Evolutionary conservation across 2,113 vertebrate species (phyloP), one percentile per base, ranked within the genome.

Genomic region (Pedionomus torquatus): DNA sequence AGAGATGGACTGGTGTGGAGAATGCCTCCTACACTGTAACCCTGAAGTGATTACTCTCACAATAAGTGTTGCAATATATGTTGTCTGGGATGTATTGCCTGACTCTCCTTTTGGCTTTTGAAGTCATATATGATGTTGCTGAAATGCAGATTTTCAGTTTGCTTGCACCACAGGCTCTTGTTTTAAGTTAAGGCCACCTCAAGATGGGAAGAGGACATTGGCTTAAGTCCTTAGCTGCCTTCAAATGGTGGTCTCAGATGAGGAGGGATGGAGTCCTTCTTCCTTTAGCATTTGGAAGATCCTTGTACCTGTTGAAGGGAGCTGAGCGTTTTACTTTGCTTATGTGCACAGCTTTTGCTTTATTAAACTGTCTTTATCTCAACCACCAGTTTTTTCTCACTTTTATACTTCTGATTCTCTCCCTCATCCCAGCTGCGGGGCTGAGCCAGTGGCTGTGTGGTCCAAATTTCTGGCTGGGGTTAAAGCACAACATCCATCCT

Each of bases 71-170:
- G 72, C 71, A 88, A 74, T 35, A 58, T 28, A 43, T 3, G 1
- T 46, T 85, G 25, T 64, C 71, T 86, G 92, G 51, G 75, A 41
- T 23, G 4, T 51, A 35, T 46, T 86, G 35, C 70, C 63, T 79
- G 70, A 17, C 48, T 75, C 91, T 64, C 21, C 28, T 68, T 70
- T 48, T 9, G 10, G 35, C 39, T 81, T 78, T 90, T 87, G 43
- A 57, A 85, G 41, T 37, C 1, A 0, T 43, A 44, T 17, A 21
- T 17, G 35, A 11, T 9, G 21, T 30, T 72, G 39, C 65, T 0
- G 0, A 8, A 14, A 60, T 24, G 46, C 30, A 61, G 49, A 52
- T 30, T 83, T 82, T 83, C 39, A 39, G 23, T 71, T 76, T 74
- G 11, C 35, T 66, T 81, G 37, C 5, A 31, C 41, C 18, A 28